These are phyloP conservation scores for Tipula confusa DNA, from an alignment of 2,888 invertebrate genomes.

Conservation along the genomic window DNA sequence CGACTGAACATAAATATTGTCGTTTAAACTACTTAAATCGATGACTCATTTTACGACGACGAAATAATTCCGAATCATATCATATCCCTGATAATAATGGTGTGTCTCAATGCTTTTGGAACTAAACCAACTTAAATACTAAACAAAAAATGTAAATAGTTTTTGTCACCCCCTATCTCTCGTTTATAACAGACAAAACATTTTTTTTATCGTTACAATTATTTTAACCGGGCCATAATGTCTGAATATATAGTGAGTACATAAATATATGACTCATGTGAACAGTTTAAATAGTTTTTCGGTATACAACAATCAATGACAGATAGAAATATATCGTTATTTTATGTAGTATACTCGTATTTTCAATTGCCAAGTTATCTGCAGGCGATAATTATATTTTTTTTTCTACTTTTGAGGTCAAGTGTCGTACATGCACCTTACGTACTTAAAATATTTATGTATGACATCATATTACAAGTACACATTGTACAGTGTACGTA, in stretches of 20 bases:
- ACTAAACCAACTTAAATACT: neutral
- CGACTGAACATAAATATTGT: neutral
- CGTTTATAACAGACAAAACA: neutral
- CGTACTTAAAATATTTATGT: neutral
- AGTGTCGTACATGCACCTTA: neutral
- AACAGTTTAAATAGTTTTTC: neutral
- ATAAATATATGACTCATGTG: neutral
- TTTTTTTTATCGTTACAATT: slow-evolving; percentile 4
- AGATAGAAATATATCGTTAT: neutral
- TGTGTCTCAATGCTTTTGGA: neutral
- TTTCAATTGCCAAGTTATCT: neutral
- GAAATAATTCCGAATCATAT: neutral
- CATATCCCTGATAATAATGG: slow-evolving; percentile 8
- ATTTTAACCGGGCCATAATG: slow-evolving; percentile 5
- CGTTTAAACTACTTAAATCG: neutral
- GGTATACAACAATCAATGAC: neutral
- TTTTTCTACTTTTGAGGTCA: neutral
- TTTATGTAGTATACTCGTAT: neutral
- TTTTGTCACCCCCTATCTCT: slow-evolving; percentile 6
- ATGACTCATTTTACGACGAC: slow-evolving; percentile 17
- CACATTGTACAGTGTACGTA: neutral
- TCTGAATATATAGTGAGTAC: neutral
- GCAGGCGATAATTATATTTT: neutral
- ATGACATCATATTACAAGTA: neutral
- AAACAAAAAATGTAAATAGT: neutral